Percentiles rank a stretch among this genome's conserved stretches.
phyloP scores from a whole-genome alignment of 2,113 vertebrate species.

The Myrmophylax atrothorax region DNA sequence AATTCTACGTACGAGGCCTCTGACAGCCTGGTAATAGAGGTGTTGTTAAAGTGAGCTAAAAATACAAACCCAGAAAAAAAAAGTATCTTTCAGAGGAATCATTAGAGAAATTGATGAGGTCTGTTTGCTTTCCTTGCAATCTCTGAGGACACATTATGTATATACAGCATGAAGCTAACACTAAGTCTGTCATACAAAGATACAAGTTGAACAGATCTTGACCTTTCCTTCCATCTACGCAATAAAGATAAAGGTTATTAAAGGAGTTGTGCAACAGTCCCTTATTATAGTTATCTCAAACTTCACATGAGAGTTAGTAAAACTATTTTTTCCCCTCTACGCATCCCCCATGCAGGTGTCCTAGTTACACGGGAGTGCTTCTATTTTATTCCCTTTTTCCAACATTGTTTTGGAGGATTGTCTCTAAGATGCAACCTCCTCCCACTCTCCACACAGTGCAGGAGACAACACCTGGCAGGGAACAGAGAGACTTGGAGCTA shows the following conservation, averaged over 20 bases:
- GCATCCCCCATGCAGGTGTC: not conserved
- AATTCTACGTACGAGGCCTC: conserved; percentile 52
- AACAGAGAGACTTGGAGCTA: not conserved
- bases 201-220: conserved; percentile 36
- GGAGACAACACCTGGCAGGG: not conserved
- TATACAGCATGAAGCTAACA: not conserved
- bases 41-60: conserved; percentile 74
- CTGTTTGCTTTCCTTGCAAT: conserved; percentile 70
- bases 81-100: conserved; percentile 65
- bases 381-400: not conserved
- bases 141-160: conserved; percentile 64
- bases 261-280: not conserved
- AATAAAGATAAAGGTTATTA: conserved; percentile 53
- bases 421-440: not conserved
- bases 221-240: conserved; percentile 46
- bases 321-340: not conserved
- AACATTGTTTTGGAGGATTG: not conserved
- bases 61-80: conserved; percentile 58
- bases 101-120: conserved; percentile 77
- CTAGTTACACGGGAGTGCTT: not conserved
- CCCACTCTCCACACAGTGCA: not conserved
- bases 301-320: conserved; percentile 6
- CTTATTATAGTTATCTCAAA: not conserved
- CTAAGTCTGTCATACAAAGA: conserved; percentile 35
- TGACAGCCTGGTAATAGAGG: conserved; percentile 70